Evolutionary conservation across 1,140 invertebrate species (phyloP), one percentile per base, ranked within the genome.

Genomic region (Neuroterus valhalla): DNA sequence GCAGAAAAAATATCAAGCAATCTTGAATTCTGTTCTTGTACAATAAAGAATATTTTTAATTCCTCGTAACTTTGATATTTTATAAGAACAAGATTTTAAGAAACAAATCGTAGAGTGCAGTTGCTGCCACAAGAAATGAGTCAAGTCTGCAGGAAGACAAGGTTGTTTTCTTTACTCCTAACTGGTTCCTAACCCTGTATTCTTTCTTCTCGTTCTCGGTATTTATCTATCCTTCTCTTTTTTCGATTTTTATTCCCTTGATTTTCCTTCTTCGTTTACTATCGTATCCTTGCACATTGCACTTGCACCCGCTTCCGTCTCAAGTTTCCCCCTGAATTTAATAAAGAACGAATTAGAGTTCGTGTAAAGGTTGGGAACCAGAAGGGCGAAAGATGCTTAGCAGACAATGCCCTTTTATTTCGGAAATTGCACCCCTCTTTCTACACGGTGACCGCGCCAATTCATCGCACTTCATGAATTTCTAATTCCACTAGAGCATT

Each of bases 301-400:
- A 86, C 84, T 87, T 87, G 85, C 85, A 86, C 84, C 81, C 84
- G 80, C 85, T 86, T 85, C 84, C 82, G 81, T 86, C 83, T 87
- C 84, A 84, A 80, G 81, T 86, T 87, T 86, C 83, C 81, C 78
- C 81, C 83, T 79, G 75, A 72, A 70, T 77, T 48, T 76, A 70
- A 81, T 81, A 81, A 79, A 81, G 67, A 67, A 81, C 70, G 80
- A 81, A 82, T 82, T 82, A 79, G 77, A 80, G 70, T 74, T 68
- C 70, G 70, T 74, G 80, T 76, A 74, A 76, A 77, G 73, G 55
- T 74, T 55, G 42, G 69, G 73, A 84, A 80, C 81, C 79, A 78
- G 73, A 81, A 80, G 79, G 75, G 66, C 71, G 77, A 79, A 84
- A 81, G 83, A 74, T 74, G 82, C 81, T 85, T 86, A 82, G 83